Conservation (phyloP, 2,113 vertebrate genomes). For the Percina caprodes region DNA sequence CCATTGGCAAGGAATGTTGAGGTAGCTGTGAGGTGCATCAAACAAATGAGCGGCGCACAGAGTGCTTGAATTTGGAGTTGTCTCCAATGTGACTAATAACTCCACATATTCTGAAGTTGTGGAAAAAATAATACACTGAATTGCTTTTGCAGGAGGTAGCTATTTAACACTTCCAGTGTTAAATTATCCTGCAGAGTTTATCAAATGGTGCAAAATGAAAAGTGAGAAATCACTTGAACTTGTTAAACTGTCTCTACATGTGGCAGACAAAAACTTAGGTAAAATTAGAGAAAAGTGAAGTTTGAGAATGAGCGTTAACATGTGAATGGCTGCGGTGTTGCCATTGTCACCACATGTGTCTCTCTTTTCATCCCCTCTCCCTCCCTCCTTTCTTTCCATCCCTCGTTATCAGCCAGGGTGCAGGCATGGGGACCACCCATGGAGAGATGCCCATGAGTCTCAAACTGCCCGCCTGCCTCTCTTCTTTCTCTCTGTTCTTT, state of each 20-base stretch:
- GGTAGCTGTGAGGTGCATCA: neutral
- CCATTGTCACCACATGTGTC: neutral
- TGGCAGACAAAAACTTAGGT: neutral
- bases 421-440: conserved; percentile 70
- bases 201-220: neutral
- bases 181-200: neutral
- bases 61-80: neutral
- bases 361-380: conserved; percentile 26
- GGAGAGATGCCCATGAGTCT: conserved; percentile 67
- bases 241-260: neutral
- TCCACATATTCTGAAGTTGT: neutral
- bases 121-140: neutral
- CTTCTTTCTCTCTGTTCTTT: conserved; percentile 64
- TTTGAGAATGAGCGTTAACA: conserved; percentile 12
- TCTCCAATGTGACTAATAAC: neutral
- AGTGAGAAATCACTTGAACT: neutral
- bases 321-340: neutral
- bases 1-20: neutral
- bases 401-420: conserved; percentile 73
- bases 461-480: conserved; percentile 50
- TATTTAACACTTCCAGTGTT: neutral
- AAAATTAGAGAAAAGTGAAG: neutral
- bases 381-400: conserved; percentile 49
- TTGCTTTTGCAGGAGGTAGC: neutral
- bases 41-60: neutral